Conservation (phyloP, 2,888 invertebrate genomes). For the Amblyjoppa proteus region DNA sequence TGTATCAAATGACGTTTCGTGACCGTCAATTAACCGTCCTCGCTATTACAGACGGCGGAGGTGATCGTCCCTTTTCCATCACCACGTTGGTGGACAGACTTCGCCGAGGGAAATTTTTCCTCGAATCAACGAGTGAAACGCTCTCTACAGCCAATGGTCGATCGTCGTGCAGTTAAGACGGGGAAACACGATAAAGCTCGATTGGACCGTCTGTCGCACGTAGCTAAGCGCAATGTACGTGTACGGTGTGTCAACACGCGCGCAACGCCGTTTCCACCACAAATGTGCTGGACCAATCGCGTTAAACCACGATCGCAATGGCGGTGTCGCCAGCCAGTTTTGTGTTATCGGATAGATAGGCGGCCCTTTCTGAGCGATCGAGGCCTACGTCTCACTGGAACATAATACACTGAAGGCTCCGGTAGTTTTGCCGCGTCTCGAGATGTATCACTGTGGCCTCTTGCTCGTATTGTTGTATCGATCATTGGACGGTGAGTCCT, state of each 20-base stretch:
- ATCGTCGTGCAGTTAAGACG: too few species aligned
- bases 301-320: constrained; percentile 85
- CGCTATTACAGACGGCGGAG: background rate
- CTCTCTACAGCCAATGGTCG: too few species aligned
- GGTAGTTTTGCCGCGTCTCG: constrained; percentile 60
- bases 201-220: too few species aligned
- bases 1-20: background rate
- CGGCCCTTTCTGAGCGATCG: constrained; percentile 65
- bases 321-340: constrained; percentile 80
- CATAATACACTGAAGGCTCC: constrained; percentile 47
- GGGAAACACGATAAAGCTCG: too few species aligned
- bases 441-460: constrained; percentile 81
- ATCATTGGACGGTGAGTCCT: constrained; percentile 79
- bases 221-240: background rate
- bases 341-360: constrained; percentile 79
- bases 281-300: constrained; percentile 85
- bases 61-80: too few species aligned
- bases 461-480: constrained; percentile 80
- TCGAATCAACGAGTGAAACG: background rate
- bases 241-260: background rate
- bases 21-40: background rate
- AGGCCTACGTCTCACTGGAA: constrained; percentile 46
- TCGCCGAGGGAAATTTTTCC: background rate
- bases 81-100: too few species aligned
- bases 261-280: background rate